A percentile compares a stretch with the other conserved stretches of the same genome.
Conservation (phyloP, 2,797 vertebrate genomes). For the Triplophysa yarkandensis region DNA sequence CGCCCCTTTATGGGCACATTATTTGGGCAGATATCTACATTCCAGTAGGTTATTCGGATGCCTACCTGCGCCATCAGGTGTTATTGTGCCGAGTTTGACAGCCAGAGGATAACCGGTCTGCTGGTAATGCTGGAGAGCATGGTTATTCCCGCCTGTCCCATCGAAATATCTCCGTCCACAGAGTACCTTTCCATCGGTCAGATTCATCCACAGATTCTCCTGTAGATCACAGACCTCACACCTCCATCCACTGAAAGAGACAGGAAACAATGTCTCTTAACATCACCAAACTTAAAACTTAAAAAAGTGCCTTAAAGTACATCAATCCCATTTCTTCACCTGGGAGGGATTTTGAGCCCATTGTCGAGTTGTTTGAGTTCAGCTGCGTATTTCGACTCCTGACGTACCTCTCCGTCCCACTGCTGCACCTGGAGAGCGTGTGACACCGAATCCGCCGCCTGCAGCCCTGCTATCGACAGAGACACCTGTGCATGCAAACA, state of each 20-base stretch:
- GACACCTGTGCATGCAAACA: slow-evolving; percentile 79
- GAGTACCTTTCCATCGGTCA: slow-evolving; percentile 92
- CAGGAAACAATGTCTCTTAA: neutral
- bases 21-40: neutral
- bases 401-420: slow-evolving; percentile 96
- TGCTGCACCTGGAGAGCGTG: slow-evolving; percentile 94
- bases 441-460: slow-evolving; percentile 94
- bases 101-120: slow-evolving; percentile 92
- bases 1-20: too few relatives aligned
- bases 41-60: neutral
- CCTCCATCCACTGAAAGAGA: slow-evolving; percentile 86
- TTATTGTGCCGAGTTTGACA: slow-evolving; percentile 98
- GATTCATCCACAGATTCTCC: slow-evolving; percentile 98
- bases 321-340: slow-evolving; percentile 69
- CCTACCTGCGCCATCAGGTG: slow-evolving; percentile 93
- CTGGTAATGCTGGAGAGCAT: slow-evolving; percentile 90
- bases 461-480: slow-evolving; percentile 87
- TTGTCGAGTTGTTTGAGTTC: slow-evolving; percentile 94
- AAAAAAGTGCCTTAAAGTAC: too few relatives aligned
- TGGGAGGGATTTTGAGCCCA: slow-evolving; percentile 92
- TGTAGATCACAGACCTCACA: slow-evolving; percentile 95
- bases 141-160: slow-evolving; percentile 96
- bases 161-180: slow-evolving; percentile 97
- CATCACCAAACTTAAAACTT: too few relatives aligned
- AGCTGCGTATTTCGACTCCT: slow-evolving; percentile 89